Evolutionary conservation across 2,113 vertebrate genomes (phyloP).

Genomic region (Puma concolor): DNA sequence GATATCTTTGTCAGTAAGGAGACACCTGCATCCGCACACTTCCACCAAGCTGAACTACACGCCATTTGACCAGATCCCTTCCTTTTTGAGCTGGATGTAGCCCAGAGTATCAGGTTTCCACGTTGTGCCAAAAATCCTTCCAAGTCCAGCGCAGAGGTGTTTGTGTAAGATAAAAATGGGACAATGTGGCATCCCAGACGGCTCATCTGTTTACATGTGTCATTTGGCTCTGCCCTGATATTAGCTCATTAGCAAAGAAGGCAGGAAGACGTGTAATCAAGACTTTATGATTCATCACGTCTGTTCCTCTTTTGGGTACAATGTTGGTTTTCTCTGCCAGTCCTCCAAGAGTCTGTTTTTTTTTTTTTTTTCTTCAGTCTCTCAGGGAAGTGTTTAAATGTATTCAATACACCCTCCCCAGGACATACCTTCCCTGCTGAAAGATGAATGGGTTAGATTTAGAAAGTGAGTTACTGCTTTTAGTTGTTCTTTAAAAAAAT

Average conservation of each 20-base stretch:
- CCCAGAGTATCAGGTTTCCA: conserved; percentile 82
- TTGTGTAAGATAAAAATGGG: conserved; percentile 86
- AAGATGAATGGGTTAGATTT: conserved; percentile 63
- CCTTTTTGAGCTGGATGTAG: conserved; percentile 81
- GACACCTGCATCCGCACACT: conserved; percentile 88
- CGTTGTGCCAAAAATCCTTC: conserved; percentile 83
- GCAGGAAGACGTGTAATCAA: conserved; percentile 85
- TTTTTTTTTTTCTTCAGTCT: conserved; percentile 63
- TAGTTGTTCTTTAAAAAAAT: conserved; percentile 46
- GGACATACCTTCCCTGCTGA: conserved; percentile 66
- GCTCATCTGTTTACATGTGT: conserved; percentile 85
- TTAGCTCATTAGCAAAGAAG: conserved; percentile 83
- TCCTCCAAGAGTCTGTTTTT: conserved; percentile 69
- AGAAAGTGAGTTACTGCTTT: conserved; percentile 72
- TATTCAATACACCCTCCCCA: not conserved
- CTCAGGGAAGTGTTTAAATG: conserved; percentile 78
- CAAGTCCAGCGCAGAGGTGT: conserved; percentile 85
- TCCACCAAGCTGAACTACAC: conserved; percentile 58
- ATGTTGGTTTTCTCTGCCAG: conserved; percentile 83
- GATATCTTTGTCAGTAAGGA: conserved; percentile 84
- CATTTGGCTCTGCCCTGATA: conserved; percentile 73
- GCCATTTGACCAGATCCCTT: conserved; percentile 81
- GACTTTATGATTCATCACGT: conserved; percentile 87
- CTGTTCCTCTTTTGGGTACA: conserved; percentile 85
- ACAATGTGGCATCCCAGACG: conserved; percentile 81